Conservation (phyloP, 1,140 invertebrate genomes). For the Magallana gigas region DNA sequence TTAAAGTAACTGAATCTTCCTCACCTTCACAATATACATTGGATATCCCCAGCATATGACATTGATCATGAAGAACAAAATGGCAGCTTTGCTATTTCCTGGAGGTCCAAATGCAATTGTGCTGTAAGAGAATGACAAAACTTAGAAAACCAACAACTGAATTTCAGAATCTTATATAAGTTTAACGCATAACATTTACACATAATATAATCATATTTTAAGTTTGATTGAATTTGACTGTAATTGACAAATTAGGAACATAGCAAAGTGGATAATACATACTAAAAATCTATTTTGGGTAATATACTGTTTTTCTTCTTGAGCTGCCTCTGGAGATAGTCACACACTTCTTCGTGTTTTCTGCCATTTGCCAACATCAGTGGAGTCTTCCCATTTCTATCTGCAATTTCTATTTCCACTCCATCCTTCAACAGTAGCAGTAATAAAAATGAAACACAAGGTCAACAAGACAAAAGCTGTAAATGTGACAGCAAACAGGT, state of each 20-base stretch:
- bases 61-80: slow-evolving; percentile 91
- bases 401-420: slow-evolving; percentile 89
- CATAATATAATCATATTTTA: no score
- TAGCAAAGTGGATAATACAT: slow-evolving; percentile 55
- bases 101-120: slow-evolving; percentile 93
- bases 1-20: slow-evolving; percentile 42
- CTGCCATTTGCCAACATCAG: slow-evolving; percentile 92
- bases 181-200: no score
- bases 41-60: slow-evolving; percentile 94
- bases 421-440: slow-evolving; percentile 83
- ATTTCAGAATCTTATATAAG: no score
- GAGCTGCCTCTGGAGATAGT: slow-evolving; percentile 88
- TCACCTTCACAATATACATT: slow-evolving; percentile 92
- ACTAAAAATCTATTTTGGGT: slow-evolving; percentile 92
- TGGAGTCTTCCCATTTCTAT: slow-evolving; percentile 95
- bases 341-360: slow-evolving; percentile 90
- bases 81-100: slow-evolving; percentile 92
- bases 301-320: slow-evolving; percentile 90
- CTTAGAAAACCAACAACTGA: not conserved
- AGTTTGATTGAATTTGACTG: no score
- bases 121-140: slow-evolving; percentile 77
- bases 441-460: not conserved
- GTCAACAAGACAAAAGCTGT: not conserved
- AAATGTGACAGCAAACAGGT: no score
- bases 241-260: not conserved